Evolutionary conservation across 2,797 vertebrate species (phyloP).

Genomic region (Phrynocephalus vlangalii): DNA sequence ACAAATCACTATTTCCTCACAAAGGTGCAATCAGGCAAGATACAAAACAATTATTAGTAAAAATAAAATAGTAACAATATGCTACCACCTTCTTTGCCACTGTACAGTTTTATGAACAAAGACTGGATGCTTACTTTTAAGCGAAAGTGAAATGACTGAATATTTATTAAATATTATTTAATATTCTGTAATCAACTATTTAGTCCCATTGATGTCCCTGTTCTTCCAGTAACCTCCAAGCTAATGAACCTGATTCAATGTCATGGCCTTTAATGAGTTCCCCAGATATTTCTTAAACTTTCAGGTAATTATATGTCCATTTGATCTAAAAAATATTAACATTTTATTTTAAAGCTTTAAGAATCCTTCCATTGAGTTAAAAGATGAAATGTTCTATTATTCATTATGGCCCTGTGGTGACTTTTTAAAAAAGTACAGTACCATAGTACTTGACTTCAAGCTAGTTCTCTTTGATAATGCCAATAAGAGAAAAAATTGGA

Average conservation of each 20-base stretch:
- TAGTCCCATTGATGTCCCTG: not conserved
- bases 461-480: not conserved
- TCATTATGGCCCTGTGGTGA: not conserved
- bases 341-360: not conserved
- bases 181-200: slow-evolving; percentile 30
- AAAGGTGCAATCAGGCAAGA: not conserved
- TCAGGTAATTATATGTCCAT: slow-evolving; percentile 28
- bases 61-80: not conserved
- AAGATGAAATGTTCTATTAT: slow-evolving; percentile 27
- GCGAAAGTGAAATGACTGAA: not conserved
- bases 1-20: not conserved
- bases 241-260: slow-evolving; percentile 39
- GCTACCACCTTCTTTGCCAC: not conserved
- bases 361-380: not conserved
- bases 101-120: not conserved
- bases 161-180: slow-evolving; percentile 32
- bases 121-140: not conserved
- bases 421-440: not conserved
- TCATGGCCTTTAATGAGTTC: slow-evolving; percentile 45
- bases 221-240: slow-evolving; percentile 43
- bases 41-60: not conserved
- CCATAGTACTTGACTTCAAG: not conserved
- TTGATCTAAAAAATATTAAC: slow-evolving; percentile 21
- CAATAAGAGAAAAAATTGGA: not conserved
- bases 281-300: slow-evolving; percentile 30